Evolutionary conservation across 2,797 vertebrate species (phyloP).

Genomic region (Babyrousa celebensis): DNA sequence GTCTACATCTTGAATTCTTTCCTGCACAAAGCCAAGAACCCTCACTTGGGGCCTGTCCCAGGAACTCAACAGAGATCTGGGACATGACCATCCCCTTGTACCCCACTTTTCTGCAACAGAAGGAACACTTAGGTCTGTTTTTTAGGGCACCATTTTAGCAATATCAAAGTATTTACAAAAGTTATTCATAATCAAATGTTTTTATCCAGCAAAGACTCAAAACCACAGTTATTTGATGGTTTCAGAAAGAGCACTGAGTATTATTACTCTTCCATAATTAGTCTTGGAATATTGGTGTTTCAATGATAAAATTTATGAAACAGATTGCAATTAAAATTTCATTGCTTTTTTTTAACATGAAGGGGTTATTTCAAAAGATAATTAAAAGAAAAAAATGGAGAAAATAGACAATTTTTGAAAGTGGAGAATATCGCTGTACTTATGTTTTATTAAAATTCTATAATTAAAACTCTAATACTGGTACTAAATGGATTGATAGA

Average conservation of each 20-base stretch:
- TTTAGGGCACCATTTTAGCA: constrained; percentile 30
- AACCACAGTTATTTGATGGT: not conserved
- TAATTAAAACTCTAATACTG: constrained; percentile 32
- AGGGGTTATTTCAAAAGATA: constrained; percentile 52
- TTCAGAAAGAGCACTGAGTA: not conserved
- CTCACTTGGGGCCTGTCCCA: too few species aligned
- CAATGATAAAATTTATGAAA: not conserved
- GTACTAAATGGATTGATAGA: not conserved
- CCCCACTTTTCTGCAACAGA: too few species aligned
- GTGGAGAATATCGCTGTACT: not conserved
- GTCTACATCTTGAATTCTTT: too few species aligned
- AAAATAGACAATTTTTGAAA: constrained; percentile 55
- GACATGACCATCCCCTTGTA: too few species aligned
- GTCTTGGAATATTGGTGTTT: not conserved
- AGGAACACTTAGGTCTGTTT: not conserved
- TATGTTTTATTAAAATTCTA: constrained; percentile 58
- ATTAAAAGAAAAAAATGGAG: not conserved
- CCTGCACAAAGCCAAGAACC: too few species aligned
- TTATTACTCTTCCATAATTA: not conserved
- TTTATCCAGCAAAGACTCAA: constrained; percentile 13
- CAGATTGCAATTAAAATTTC: constrained; percentile 7
- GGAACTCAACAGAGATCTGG: too few species aligned
- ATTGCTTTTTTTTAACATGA: constrained; percentile 10
- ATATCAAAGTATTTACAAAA: constrained; percentile 30
- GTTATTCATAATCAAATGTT: constrained; percentile 3